These are phyloP conservation scores for Uropetala carovei DNA, from an alignment of 2,888 invertebrate species.

Conservation along the genomic window DNA sequence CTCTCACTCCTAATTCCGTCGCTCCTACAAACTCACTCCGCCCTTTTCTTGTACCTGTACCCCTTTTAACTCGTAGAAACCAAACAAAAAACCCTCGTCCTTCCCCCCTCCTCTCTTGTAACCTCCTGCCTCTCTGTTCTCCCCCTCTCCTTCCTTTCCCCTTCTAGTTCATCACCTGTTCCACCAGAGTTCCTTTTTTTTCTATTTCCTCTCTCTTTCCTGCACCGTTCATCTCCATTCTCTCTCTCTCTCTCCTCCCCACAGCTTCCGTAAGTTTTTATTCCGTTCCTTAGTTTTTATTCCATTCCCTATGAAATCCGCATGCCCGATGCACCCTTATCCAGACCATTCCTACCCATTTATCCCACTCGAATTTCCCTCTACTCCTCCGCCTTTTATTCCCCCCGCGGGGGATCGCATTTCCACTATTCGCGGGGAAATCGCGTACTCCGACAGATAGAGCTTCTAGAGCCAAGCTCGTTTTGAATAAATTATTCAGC, in stretches of 20 bases:
- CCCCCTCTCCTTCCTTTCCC: background rate
- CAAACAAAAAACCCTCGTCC: background rate
- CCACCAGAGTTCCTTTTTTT: background rate
- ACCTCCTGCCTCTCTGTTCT: background rate
- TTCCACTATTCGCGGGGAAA: background rate
- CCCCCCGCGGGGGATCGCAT: background rate
- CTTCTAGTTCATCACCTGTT: background rate
- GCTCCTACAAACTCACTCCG: constrained; percentile 44
- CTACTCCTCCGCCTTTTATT: background rate
- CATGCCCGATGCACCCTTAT: background rate
- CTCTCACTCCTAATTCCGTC: background rate
- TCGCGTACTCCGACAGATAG: background rate
- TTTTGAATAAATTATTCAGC: constrained; percentile 40
- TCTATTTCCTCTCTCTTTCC: background rate
- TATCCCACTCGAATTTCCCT: background rate
- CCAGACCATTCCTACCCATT: background rate
- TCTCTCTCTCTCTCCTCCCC: too few species aligned
- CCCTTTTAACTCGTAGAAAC: background rate
- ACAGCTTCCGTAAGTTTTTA: background rate
- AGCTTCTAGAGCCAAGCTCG: background rate
- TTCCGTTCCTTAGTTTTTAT: background rate
- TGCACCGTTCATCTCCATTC: background rate
- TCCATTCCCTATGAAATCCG: background rate
- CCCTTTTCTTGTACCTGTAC: constrained; percentile 53
- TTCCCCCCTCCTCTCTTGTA: background rate